Percentiles rank a stretch among this genome's conserved stretches.
phyloP scores from a whole-genome alignment of 2,888 invertebrate species.

The Cheilosia vulpina region DNA sequence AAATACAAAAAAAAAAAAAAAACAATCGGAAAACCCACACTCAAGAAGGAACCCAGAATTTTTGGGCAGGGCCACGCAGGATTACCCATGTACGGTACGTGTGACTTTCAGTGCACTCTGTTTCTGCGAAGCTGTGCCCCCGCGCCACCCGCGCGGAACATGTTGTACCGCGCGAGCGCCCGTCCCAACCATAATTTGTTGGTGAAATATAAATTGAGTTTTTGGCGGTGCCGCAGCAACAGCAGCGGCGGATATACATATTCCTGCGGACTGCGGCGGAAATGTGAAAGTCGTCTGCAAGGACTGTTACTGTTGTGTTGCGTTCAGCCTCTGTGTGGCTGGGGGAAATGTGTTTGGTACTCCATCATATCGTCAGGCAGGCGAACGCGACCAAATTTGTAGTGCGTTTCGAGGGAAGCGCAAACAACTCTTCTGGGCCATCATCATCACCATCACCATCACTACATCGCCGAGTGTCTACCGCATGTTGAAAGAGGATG shows the following conservation, averaged over 20 bases:
- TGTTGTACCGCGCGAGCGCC: conserved; percentile 44
- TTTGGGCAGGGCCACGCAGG: conserved; percentile 73
- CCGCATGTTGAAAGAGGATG: conserved; percentile 67
- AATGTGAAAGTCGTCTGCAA: conserved; percentile 66
- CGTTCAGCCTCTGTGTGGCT: conserved; percentile 28
- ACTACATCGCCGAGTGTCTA: conserved; percentile 43
- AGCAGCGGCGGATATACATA: conserved; percentile 26
- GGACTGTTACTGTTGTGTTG: conserved; percentile 18
- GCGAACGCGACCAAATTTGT: conserved; percentile 64
- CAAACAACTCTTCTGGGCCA: conserved; percentile 51
- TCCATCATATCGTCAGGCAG: conserved; percentile 75
- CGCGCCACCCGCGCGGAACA: conserved; percentile 41
- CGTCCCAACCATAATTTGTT: conserved; percentile 66
- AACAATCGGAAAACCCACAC: conserved; percentile 64
- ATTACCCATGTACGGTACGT: conserved; percentile 75
- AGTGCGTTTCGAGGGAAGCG: conserved; percentile 50
- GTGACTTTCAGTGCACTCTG: conserved; percentile 74
- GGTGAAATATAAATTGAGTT: conserved; percentile 74
- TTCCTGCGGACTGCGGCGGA: conserved; percentile 54
- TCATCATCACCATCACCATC: conserved; percentile 54
- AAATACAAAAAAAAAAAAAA: conserved; percentile 24
- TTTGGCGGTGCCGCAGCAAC: conserved; percentile 50
- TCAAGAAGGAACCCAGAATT: conserved; percentile 59
- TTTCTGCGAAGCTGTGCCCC: conserved; percentile 67
- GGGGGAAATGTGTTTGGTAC: conserved; percentile 60